phyloP scores from a whole-genome alignment of 2,797 vertebrate genomes.

The Lophotriccus pileatus region DNA sequence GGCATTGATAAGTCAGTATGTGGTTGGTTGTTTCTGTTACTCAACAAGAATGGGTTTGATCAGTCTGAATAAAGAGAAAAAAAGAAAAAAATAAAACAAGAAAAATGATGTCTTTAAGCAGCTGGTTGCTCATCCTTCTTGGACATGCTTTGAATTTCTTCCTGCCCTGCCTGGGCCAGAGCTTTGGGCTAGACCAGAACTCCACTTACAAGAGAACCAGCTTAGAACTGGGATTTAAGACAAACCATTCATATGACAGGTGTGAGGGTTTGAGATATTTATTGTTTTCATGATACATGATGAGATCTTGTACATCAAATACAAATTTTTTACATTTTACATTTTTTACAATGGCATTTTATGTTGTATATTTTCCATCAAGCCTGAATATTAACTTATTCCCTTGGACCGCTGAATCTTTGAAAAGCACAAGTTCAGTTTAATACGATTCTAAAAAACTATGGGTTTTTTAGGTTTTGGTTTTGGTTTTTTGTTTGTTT shows the following conservation, averaged over 20 bases:
- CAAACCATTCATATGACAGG: background rate
- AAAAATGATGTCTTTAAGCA: background rate
- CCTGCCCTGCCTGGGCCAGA: background rate
- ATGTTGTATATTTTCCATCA: background rate
- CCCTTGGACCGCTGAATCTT: background rate
- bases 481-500: too few relatives aligned
- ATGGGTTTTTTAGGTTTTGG: background rate
- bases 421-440: conserved; percentile 25
- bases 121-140: background rate
- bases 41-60: background rate
- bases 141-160: background rate
- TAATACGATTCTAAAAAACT: background rate
- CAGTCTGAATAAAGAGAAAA: background rate
- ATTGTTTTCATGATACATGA: background rate
- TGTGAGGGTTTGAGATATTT: conserved; percentile 3
- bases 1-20: background rate
- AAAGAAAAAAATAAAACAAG: background rate
- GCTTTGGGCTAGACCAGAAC: background rate
- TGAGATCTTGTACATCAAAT: conserved; percentile 15
- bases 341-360: too few relatives aligned
- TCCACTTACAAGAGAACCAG: background rate
- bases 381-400: background rate
- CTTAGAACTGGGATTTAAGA: background rate
- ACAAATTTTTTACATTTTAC: background rate
- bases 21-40: background rate